Percentiles rank a stretch among this genome's conserved stretches.
Conservation (phyloP, 1,140 invertebrate genomes). For the Zeugodacus cucurbitae region DNA sequence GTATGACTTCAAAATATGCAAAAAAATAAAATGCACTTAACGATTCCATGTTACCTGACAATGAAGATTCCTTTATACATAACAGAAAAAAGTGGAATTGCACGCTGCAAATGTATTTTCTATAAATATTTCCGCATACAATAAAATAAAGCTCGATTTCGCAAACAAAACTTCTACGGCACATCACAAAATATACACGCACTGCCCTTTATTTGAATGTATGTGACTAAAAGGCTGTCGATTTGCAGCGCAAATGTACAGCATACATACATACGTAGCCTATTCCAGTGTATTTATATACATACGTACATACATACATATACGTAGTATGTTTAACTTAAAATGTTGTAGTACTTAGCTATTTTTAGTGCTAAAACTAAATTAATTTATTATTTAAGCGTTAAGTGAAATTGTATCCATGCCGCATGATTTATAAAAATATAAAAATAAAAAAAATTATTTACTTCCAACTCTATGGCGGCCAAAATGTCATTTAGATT, state of each 20-base stretch:
- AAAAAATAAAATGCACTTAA: neutral
- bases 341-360: neutral
- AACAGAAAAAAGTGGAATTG: neutral
- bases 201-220: neutral
- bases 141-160: neutral
- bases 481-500: neutral
- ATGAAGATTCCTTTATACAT: neutral
- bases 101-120: neutral
- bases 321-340: neutral
- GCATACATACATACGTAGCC: neutral
- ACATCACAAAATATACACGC: neutral
- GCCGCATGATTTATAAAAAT: neutral
- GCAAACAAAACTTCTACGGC: neutral
- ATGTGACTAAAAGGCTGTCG: neutral
- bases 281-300: neutral
- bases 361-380: neutral
- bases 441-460: neutral
- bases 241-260: neutral
- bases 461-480: neutral
- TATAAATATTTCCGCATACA: neutral
- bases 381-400: neutral
- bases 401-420: neutral
- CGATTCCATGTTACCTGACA: constrained; percentile 15
- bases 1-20: neutral
- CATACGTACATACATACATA: neutral